phyloP scores from a whole-genome alignment of 2,888 invertebrate genomes.

The Phengaris alcon region DNA sequence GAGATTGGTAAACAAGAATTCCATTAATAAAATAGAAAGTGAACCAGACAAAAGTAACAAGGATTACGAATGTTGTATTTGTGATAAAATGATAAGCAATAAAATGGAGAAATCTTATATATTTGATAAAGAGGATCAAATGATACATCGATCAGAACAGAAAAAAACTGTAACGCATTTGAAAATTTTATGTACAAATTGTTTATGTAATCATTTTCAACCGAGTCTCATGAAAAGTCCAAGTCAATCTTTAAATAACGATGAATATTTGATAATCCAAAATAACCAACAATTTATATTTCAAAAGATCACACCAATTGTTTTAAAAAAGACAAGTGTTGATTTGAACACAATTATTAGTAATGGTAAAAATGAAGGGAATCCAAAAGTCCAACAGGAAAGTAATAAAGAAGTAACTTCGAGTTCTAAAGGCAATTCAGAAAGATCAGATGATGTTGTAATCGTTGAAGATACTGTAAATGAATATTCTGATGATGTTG shows the following conservation, averaged over 20 bases:
- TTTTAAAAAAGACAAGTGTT: constrained; percentile 40
- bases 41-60: constrained; percentile 58
- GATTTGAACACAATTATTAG: constrained; percentile 37
- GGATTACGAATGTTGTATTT: constrained; percentile 64
- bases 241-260: constrained; percentile 57
- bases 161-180: constrained; percentile 59
- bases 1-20: constrained; percentile 55
- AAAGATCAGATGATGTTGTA: constrained; percentile 49
- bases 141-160: constrained; percentile 60
- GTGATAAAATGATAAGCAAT: constrained; percentile 57
- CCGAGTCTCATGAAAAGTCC: constrained; percentile 61
- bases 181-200: constrained; percentile 65
- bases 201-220: constrained; percentile 61
- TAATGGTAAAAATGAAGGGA: constrained; percentile 39
- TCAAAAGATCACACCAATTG: constrained; percentile 55
- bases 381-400: constrained; percentile 64
- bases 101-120: constrained; percentile 61
- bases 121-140: constrained; percentile 72
- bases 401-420: constrained; percentile 66
- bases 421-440: constrained; percentile 53
- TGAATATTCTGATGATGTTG: constrained; percentile 63
- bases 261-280: constrained; percentile 67
- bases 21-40: constrained; percentile 48
- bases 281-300: constrained; percentile 73
- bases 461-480: constrained; percentile 50